These are phyloP conservation scores for Nanger granti DNA, from an alignment of 2,113 vertebrate species.

Conservation along the genomic window DNA sequence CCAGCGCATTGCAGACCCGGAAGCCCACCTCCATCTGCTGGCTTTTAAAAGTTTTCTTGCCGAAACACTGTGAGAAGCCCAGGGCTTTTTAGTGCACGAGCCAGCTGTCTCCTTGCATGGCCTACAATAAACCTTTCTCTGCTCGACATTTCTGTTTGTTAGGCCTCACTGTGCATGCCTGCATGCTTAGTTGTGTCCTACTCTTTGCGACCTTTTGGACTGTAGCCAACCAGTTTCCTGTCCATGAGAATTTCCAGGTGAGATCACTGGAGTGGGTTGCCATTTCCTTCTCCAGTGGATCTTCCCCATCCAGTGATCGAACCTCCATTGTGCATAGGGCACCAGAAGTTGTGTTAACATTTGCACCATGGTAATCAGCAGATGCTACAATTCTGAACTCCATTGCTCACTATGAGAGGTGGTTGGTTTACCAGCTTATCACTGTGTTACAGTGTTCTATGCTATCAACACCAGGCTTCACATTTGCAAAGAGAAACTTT, in stretches of 20 bases:
- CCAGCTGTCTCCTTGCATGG: background rate
- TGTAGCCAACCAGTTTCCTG: background rate
- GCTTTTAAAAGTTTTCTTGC: background rate
- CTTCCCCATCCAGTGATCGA: background rate
- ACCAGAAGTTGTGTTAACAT: rapidly evolving
- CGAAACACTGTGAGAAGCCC: background rate
- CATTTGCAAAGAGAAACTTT: background rate
- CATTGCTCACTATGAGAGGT: rapidly evolving
- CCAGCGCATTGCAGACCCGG: rapidly evolving
- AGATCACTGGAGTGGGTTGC: background rate
- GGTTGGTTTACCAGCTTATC: background rate
- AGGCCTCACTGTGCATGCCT: background rate
- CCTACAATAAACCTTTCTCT: background rate
- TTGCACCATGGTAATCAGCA: rapidly evolving
- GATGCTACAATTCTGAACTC: background rate
- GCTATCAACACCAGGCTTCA: background rate
- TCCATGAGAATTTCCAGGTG: background rate
- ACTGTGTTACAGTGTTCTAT: background rate
- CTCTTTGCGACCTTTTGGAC: background rate
- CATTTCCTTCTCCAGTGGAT: background rate
- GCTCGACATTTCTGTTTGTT: background rate
- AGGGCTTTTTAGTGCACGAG: background rate
- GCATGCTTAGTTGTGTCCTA: background rate
- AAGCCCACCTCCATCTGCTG: background rate
- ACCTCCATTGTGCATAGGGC: background rate